These are phyloP conservation scores for Melierax canorus DNA, from an alignment of 2,113 vertebrate genomes.

Conservation along the genomic window DNA sequence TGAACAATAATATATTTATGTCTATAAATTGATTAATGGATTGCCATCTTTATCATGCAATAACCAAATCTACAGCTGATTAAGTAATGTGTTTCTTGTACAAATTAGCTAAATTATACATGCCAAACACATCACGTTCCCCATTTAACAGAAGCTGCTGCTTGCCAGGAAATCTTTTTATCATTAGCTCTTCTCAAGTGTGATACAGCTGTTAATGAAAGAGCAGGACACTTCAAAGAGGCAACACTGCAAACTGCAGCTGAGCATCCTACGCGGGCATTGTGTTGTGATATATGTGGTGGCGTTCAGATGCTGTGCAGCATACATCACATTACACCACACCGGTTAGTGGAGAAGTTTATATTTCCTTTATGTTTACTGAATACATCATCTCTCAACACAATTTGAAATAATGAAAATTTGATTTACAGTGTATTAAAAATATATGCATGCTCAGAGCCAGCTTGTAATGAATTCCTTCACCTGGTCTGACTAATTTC, in stretches of 20 bases:
- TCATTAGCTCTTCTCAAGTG: conserved; percentile 10
- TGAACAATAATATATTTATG: conserved; percentile 71
- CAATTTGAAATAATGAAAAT: background rate
- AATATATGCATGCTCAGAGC: background rate
- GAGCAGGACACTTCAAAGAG: background rate
- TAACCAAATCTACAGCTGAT: conserved; percentile 60
- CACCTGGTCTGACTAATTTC: background rate
- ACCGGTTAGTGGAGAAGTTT: background rate
- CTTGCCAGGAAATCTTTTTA: conserved; percentile 55
- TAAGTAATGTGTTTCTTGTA: conserved; percentile 72
- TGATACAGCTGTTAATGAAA: background rate
- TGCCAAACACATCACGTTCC: conserved; percentile 5
- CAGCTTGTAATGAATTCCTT: background rate
- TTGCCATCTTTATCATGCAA: conserved; percentile 74
- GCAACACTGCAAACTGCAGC: background rate
- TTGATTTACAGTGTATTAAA: background rate
- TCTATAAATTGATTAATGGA: conserved; percentile 80
- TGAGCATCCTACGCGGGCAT: background rate
- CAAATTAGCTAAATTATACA: conserved; percentile 73
- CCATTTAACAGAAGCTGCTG: conserved; percentile 13
- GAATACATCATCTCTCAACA: background rate
- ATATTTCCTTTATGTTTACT: background rate
- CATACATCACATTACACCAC: background rate
- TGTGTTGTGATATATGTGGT: background rate
- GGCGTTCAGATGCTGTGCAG: background rate